phyloP scores from a whole-genome alignment of 2,797 vertebrate species.

The Melanitta fusca region DNA sequence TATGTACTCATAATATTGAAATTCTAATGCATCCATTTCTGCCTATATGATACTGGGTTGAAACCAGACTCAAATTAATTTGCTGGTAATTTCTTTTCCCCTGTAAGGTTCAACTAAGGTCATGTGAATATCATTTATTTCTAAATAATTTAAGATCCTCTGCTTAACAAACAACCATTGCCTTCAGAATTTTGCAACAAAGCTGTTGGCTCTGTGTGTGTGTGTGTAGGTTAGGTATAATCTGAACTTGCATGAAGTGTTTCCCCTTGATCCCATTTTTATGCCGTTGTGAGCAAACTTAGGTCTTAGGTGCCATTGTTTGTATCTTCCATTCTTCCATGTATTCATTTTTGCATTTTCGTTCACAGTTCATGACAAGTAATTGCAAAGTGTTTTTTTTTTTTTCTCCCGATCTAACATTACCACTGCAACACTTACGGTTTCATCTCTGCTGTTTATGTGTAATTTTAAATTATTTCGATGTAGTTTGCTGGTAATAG shows the following conservation, averaged over 20 bases:
- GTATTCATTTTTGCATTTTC: not conserved
- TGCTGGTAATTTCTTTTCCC: not conserved
- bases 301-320: not conserved
- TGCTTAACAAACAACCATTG: not conserved
- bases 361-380: not conserved
- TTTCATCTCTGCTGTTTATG: not conserved
- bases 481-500: not conserved
- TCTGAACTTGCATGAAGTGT: not conserved
- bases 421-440: not conserved
- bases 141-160: slow-evolving; percentile 8
- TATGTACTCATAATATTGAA: not conserved
- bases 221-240: not conserved
- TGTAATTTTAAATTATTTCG: not conserved
- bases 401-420: not conserved
- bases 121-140: not conserved
- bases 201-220: not conserved
- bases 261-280: not conserved
- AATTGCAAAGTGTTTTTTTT: not conserved
- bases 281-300: not conserved
- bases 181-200: not conserved
- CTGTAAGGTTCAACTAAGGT: not conserved
- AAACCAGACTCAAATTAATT: slow-evolving; percentile 16
- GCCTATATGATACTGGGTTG: not conserved
- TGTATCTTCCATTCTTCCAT: not conserved
- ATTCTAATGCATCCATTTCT: not conserved